Evolutionary conservation across 2,113 vertebrate species (phyloP), one percentile per base, ranked within the genome.

Genomic region (Chloropsis hardwickii): DNA sequence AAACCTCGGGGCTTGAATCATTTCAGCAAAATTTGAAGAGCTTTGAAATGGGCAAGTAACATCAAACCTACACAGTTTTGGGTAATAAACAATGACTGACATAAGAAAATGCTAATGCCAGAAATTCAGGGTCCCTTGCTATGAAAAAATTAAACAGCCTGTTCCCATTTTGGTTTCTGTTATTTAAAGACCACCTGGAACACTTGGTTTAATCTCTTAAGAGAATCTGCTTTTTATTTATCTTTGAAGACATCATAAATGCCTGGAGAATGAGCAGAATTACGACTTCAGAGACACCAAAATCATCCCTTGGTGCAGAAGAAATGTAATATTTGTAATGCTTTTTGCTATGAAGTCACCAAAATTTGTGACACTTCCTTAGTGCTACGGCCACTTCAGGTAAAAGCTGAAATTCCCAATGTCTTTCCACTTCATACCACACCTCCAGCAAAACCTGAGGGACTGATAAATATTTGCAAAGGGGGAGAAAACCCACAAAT

Each of bases 1-100:
- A 81, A 69, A 25, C 1, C 4, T 12, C 0, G 0, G 20, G 27
- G 18, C 51, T 39, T 60, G 12, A 7, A 56, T 42, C 2, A 1
- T 80, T 53, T 76, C 8, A 61, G 23, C 76, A 28, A 84, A 39
- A 70, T 29, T 70, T 39, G 22, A 78, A 84, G 53, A 73, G 28
- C 47, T 91, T 44, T 91, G 57, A 35, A 47, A 37, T 28, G 74
- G 44, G 45, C 65, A 94, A 69, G 51, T 29, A 44, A 81, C 10
- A 74, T n/a, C 87, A 81, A 50, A 45, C n/a, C 74, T 10, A 5
- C 21, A 27, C 10, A 72, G 45, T 51, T 53, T 15, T 47, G 70
- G 50, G 33, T 23, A 40, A 53, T 23, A 25, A 79, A 44, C 9
- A 5, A 14, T 4, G 21, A 42, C 35, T 60, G 86, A 60, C 6